phyloP scores from a whole-genome alignment of 2,888 invertebrate genomes.

The Cabera pusaria region DNA sequence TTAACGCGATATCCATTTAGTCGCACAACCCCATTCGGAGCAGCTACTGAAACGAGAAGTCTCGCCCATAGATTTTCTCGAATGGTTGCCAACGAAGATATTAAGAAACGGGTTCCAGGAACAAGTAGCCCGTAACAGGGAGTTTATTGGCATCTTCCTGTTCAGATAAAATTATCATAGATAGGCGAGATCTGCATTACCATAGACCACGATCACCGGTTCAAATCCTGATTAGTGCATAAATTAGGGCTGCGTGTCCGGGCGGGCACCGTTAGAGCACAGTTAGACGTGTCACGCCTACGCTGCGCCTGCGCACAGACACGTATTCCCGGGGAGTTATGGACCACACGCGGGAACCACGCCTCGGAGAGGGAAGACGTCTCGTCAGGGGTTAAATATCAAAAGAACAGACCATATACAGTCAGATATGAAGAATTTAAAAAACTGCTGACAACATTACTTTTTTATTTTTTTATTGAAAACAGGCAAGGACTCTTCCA shows the following conservation, averaged over 20 bases:
- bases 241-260: constrained; percentile 32
- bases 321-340: constrained; percentile 47
- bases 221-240: constrained; percentile 35
- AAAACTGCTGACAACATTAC: no score
- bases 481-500: no score
- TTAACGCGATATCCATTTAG: constrained; percentile 11
- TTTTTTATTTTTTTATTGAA: no score
- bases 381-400: no score
- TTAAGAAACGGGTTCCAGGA: constrained; percentile 15
- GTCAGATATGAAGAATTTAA: no score
- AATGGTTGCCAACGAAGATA: constrained; percentile 8
- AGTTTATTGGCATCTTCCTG: constrained; percentile 27
- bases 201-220: constrained; percentile 35
- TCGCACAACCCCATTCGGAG: constrained; percentile 1
- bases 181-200: constrained; percentile 28
- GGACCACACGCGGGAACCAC: constrained; percentile 40
- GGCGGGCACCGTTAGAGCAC: constrained; percentile 41
- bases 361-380: neutral
- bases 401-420: no score
- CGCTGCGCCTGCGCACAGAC: constrained; percentile 39
- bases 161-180: constrained; percentile 32
- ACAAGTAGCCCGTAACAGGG: constrained; percentile 13
- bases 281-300: constrained; percentile 46
- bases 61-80: constrained; percentile 7
- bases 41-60: constrained; percentile 8